Base-by-base conservation (phyloP, 2,113 vertebrate genomes). In the Macquaria australasica region DNA sequence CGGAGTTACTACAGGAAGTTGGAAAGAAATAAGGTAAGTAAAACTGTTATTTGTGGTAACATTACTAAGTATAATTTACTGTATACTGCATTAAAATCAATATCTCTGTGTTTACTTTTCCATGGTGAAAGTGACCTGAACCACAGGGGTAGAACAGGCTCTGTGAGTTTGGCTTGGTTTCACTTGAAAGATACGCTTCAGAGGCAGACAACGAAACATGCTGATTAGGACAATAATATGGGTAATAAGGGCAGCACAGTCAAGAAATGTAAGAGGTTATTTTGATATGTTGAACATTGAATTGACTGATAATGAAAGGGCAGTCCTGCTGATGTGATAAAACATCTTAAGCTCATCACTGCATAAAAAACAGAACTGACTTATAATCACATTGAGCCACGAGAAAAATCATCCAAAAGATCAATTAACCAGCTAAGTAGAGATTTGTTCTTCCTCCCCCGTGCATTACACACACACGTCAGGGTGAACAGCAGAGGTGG, bases 181-280 rank as follows among this genome's bases (percentile, higher is more conserved):
- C 34, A 53, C 53, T 59, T 69, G 12, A 67, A 81, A 76, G 78
- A 48, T 48, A 82, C 23, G 77, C 85, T 92, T 70, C 69, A 87
- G 60, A 67, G 83, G 60, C 69, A 72, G 73, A 89, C 83, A 87
- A 76, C 18, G 72, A 91, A 91, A 91, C 85, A 87, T 88, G 87
- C 58, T 77, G 81, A 88, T 62, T 20, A 21, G 71, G 45, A 77
- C 79, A 72, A 86, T 83, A 91, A 88, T 68, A 85, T 2, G 37
- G 70, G 78, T 45, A 28, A 60, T 82, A 39, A 64, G 74, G 87
- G 71, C 39, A 5, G 28, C 56, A 66, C 55, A 25, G 71, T 62
- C 12, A 5, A n/a, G 55, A 51, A 60, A 59, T 43, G 67, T 25
- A 37, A 85, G 51, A 70, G 45, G 70, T 20, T 79, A 50, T 88